These are phyloP conservation scores for Dermolepida albohirtum DNA, from an alignment of 2,888 invertebrate genomes.

Conservation along the genomic window DNA sequence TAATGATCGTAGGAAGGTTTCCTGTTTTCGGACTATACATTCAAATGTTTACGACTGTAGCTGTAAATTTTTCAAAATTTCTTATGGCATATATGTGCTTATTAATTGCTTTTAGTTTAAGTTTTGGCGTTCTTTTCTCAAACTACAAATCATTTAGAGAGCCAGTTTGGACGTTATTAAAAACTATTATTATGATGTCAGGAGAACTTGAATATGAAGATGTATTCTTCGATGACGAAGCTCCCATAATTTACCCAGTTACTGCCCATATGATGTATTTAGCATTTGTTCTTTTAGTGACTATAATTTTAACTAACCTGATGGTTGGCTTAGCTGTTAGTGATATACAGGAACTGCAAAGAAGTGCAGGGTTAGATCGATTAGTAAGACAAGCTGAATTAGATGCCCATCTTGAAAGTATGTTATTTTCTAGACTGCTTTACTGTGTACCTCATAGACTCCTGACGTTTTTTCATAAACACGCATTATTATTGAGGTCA, in stretches of 20 bases:
- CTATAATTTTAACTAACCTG: constrained; percentile 84
- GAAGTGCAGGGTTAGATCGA: constrained; percentile 83
- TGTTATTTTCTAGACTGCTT: constrained; percentile 82
- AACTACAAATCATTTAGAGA: constrained; percentile 79
- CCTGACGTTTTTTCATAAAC: constrained; percentile 75
- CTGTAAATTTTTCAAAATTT: constrained; percentile 85
- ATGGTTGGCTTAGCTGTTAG: constrained; percentile 88
- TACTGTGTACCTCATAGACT: constrained; percentile 73
- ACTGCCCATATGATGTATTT: constrained; percentile 83
- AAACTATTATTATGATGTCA: constrained; percentile 90
- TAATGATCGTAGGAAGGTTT: constrained; percentile 88
- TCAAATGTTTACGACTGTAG: constrained; percentile 89
- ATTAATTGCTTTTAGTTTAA: constrained; percentile 82
- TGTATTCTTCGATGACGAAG: constrained; percentile 74
- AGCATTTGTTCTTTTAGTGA: constrained; percentile 82
- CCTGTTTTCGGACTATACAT: constrained; percentile 88
- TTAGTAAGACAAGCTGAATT: constrained; percentile 85
- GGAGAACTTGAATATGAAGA: constrained; percentile 89
- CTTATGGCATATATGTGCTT: constrained; percentile 84
- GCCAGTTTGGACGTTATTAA: constrained; percentile 74
- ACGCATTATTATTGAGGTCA: constrained; percentile 81
- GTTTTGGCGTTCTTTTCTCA: constrained; percentile 85
- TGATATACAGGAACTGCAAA: constrained; percentile 84
- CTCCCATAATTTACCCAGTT: constrained; percentile 73
- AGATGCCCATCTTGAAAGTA: constrained; percentile 84